These are phyloP conservation scores for Coptodon bakossiorum DNA, from an alignment of 2,113 vertebrate genomes.

Conservation along the genomic window DNA sequence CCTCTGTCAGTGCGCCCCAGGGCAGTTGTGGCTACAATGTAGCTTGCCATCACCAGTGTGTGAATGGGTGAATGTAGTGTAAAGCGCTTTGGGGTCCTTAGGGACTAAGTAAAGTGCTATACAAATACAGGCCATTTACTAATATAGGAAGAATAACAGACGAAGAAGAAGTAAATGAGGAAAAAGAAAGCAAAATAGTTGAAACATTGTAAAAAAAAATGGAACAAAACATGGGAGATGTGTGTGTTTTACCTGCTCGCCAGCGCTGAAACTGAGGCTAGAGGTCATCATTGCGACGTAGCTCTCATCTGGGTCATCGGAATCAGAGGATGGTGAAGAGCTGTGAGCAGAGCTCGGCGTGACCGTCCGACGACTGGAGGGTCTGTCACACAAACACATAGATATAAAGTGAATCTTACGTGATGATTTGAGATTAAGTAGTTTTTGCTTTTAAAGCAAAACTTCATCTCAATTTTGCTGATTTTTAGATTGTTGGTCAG, in stretches of 20 bases:
- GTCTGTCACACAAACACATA: slow-evolving; percentile 55
- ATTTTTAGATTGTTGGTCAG: background rate
- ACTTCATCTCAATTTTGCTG: background rate
- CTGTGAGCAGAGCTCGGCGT: slow-evolving; percentile 82
- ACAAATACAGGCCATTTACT: too few relatives aligned
- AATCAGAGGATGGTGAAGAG: slow-evolving; percentile 89
- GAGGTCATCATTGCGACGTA: slow-evolving; percentile 86
- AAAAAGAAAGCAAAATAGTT: background rate
- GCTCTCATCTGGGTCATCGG: slow-evolving; percentile 85
- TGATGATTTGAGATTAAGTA: background rate
- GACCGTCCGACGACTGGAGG: slow-evolving; percentile 74
- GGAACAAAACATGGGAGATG: background rate
- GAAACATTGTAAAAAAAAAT: background rate
- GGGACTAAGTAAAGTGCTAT: too few relatives aligned
- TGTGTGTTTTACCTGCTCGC: slow-evolving; percentile 72
- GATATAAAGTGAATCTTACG: background rate
- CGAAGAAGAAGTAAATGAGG: fast-evolving
- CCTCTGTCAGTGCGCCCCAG: too few relatives aligned
- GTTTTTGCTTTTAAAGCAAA: background rate
- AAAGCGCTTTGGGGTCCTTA: too few relatives aligned
- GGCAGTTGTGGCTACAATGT: too few relatives aligned
- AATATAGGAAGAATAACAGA: background rate
- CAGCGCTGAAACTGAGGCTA: slow-evolving; percentile 71
- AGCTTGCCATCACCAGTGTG: too few relatives aligned
- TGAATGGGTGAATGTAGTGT: too few relatives aligned